Evolutionary conservation across 2,888 invertebrate genomes (phyloP), one percentile per base, ranked within the genome.

Genomic region (Eristalinus aeneus): DNA sequence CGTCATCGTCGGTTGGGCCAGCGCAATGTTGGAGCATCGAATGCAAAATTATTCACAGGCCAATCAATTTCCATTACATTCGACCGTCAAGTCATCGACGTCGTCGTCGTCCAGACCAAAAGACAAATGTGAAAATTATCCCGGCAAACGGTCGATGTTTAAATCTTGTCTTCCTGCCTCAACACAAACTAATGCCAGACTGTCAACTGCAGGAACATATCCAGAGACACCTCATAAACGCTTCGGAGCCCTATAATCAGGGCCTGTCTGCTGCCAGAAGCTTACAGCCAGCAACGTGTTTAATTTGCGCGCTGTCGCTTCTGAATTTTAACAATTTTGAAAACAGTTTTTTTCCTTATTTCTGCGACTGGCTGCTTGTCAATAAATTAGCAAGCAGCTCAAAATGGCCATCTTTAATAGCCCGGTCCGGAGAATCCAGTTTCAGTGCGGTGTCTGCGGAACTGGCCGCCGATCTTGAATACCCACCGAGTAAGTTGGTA

Each of bases 301-400:
- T 86, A 85, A 78, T 86, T 61, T 78, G 46, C 74, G 46, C 77
- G 71, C 82, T 69, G 69, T 74, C 23, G 86, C 74, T 76, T 80
- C 32, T 63, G 56, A 54, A 8, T 75, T 73, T 11, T 11, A 58
- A 10, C 23, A 20, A 1, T 61, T 61, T 32, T 27, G 31, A 46
- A 46, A 46, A 16, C 8, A 46, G 39, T 32, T 53, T 34, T 23
- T 36, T 23, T 23, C 22, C 1, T 22, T 56, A 22, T 56, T 1
- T 2, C 6, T 20, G 20, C 20, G 22, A 11, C 22, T 10, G 23
- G 1, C 56, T 46, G 46, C 31, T 56, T 68, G 39, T 67, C 73
- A 81, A 85, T 85, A 85, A 85, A 85, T 85, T 85, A 85, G 76
- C 73, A 81, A 77, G 68, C 85, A 80, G 67, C 81, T 81, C 67